Base-by-base conservation (phyloP, 2,113 vertebrate genomes). In the Cochlearius cochlearius region DNA sequence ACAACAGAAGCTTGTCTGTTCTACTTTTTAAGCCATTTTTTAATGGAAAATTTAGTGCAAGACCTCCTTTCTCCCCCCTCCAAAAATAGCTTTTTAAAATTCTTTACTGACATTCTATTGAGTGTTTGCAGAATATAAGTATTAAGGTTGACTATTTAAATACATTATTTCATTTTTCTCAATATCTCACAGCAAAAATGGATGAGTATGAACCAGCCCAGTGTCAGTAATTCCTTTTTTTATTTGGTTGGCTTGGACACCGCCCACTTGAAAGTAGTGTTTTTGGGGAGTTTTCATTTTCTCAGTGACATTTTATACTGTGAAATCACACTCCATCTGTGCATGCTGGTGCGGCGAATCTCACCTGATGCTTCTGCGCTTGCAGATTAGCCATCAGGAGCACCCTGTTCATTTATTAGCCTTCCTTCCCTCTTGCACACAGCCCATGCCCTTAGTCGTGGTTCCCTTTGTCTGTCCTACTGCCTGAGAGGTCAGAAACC, bases 361-460 rank as follows among this genome's bases (percentile, higher is more conserved):
- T 96, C 91, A 97, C 96, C 94, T 96, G 96, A 91, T 90, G 71
- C 85, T 95, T 91, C 95, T 92, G 69, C 7, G 1, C 87, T 95
- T 73, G 84, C 77, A 72, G 49, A 76, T 87, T 53, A 80, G 82
- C 72, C 39, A n/a, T 53, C n/a, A 39, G 71, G 73, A 96, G 74
- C 76, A 60, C 73, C 74, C 67, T 73, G 15, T 49, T 86, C 75
- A 67, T 85, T 84, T 94, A 34, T 72, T 88, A 81, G 53, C n/a
- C 62, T 86, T 12, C 58, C 55, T 84, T 49, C 63, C 79, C 86
- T 80, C 63, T 82, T 73, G 60, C 27, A 80, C 4, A 9, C 88
- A 80, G 60, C 73, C 72, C 36, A 5, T 36, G 71, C 56, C 86
- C 55, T 56, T 68, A 86, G 19, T n/a, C 39, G 5, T 67, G 62